Conservation (phyloP, 2,797 vertebrate species). For the Gadopsis marmoratus region DNA sequence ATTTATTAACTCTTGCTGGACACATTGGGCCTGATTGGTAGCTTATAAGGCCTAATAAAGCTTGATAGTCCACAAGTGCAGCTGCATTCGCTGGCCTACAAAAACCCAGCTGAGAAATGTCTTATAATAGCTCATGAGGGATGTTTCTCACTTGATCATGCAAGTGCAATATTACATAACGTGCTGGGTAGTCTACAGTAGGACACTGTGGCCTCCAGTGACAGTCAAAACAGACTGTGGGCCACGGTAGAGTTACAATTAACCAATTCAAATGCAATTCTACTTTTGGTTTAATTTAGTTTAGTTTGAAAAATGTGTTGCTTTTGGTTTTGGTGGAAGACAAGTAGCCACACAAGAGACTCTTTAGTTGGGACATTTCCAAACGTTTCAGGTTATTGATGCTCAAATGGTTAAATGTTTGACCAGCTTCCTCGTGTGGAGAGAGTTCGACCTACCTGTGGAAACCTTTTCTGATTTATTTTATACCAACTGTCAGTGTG, state of each 20-base stretch:
- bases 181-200: conserved; percentile 46
- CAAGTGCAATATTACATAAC: conserved; percentile 78
- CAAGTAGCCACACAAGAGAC: not conserved
- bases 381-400: conserved; percentile 1
- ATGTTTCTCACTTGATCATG: conserved; percentile 54
- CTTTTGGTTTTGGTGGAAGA: not conserved
- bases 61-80: conserved; percentile 22
- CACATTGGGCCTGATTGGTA: conserved; percentile 51
- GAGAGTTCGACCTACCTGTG: not conserved
- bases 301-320: not conserved
- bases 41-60: conserved; percentile 27
- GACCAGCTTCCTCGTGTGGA: not conserved
- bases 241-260: conserved; percentile 24
- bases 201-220: conserved; percentile 67
- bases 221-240: conserved; percentile 47
- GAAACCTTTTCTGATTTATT: not conserved
- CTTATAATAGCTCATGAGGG: conserved; percentile 2
- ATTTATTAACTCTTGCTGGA: conserved; percentile 54
- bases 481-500: not conserved
- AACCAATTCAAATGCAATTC: not conserved
- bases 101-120: conserved; percentile 1
- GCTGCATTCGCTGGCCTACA: conserved; percentile 5
- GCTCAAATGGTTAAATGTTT: not conserved
- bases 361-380: not conserved
- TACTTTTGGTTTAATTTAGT: not conserved